These are phyloP conservation scores for Pseudolaguvia tuberculata DNA, from an alignment of 2,113 vertebrate genomes.

Conservation along the genomic window DNA sequence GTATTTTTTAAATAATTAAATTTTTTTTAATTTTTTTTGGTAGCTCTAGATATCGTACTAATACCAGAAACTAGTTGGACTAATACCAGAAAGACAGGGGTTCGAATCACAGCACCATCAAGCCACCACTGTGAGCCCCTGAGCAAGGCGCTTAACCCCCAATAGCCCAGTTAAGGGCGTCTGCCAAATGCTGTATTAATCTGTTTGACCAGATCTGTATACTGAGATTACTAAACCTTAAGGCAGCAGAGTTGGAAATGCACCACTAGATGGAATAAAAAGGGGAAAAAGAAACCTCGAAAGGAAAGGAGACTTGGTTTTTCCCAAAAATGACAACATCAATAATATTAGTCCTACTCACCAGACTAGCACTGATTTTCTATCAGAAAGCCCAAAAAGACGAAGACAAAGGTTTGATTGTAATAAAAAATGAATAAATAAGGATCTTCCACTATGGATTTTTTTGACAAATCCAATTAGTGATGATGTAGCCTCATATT, in stretches of 20 bases:
- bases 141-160: too few species aligned
- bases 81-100: too few species aligned
- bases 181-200: too few species aligned
- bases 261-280: slow-evolving; percentile 59
- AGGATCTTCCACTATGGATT: neutral
- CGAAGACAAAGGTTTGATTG: slow-evolving; percentile 26
- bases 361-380: slow-evolving; percentile 84
- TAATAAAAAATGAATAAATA: slow-evolving; percentile 24
- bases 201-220: slow-evolving; percentile 5
- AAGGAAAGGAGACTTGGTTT: neutral
- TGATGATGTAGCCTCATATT: neutral
- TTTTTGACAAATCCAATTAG: neutral
- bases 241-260: slow-evolving; percentile 62
- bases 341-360: slow-evolving; percentile 74
- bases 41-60: neutral
- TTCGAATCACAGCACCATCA: too few species aligned
- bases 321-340: slow-evolving; percentile 2
- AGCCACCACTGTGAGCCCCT: too few species aligned
- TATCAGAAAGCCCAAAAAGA: slow-evolving; percentile 73
- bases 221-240: neutral
- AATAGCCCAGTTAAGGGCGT: too few species aligned
- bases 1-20: too few species aligned
- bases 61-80: too few species aligned
- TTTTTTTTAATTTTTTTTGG: too few species aligned
- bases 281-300: slow-evolving; percentile 50